A percentile compares a stretch with the other conserved stretches of the same genome.
phyloP scores from a whole-genome alignment of 2,888 invertebrate species.

The Oligia latruncula region DNA sequence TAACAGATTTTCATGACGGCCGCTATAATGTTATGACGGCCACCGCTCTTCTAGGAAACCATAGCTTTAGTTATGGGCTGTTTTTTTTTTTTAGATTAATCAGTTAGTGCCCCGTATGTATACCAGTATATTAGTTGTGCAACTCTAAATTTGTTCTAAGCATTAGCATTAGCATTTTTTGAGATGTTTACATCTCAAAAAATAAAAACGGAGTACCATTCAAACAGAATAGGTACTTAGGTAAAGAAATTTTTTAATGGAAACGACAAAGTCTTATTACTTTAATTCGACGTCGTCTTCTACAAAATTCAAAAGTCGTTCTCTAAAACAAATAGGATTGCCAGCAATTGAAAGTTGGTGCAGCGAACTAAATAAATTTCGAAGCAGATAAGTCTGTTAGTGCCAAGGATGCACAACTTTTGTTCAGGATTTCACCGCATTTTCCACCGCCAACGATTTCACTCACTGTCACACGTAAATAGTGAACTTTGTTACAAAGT shows the following conservation, averaged over 20 bases:
- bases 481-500: constrained; percentile 12
- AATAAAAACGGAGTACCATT: not conserved
- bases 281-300: not conserved
- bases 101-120: not conserved
- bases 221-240: not conserved
- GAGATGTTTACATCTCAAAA: not conserved
- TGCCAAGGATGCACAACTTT: constrained; percentile 27
- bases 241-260: not conserved
- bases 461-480: constrained; percentile 15
- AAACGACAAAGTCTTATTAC: constrained; percentile 2
- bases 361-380: constrained; percentile 44
- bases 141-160: not conserved
- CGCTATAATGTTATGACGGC: not conserved
- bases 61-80: not conserved
- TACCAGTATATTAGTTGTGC: not conserved
- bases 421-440: constrained; percentile 20
- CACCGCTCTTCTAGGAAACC: not conserved
- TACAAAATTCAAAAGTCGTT: constrained; percentile 17
- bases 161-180: too few species aligned
- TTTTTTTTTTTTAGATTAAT: not conserved
- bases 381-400: constrained; percentile 23
- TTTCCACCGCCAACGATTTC: constrained; percentile 1
- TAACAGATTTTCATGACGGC: not conserved
- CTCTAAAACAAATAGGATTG: constrained; percentile 44
- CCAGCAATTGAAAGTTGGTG: constrained; percentile 48